Evolutionary conservation across 2,888 invertebrate genomes (phyloP), one percentile per base, ranked within the genome.

Genomic region (Parelbella ahira): DNA sequence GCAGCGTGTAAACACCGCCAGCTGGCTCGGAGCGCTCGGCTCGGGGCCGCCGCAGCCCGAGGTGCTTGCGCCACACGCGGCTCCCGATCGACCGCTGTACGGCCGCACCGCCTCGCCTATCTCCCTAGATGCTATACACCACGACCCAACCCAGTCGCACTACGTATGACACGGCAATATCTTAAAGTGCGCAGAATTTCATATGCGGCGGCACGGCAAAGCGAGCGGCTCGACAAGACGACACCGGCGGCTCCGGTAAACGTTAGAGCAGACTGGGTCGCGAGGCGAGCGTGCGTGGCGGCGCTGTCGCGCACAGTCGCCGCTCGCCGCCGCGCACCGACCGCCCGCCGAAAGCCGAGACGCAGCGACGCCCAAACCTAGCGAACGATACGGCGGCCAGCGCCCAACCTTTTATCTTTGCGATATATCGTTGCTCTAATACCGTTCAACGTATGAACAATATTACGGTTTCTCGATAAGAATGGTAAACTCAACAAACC

Each of bases 311-410:
- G 82, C 82, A 81, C 69, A 67, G 63, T 60, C 69, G 71, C 51
- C 53, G 53, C 61, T 68, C 79, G 79, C 80, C 76, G 63, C 68
- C 77, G 83, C 82, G 80, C 83, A 77, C 69, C 70, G 69, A 67
- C 76, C 68, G 72, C 80, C 72, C 76, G 76, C 77, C 76, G 70
- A 72, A 67, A 70, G 75, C 79, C 77, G 82, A 84, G 83, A 86
- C 86, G 84, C 76, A 83, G 80, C 81, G 86, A 84, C 86, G 86
- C 84, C 84, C 86, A 79, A 81, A 77, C 77, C 77, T 75, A 79
- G 68, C 73, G 63, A 73, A 70, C 58, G 64, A 67, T 62, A 69
- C 67, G 63, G 56, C 75, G 72, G 75, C 72, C 75, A 75, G 75
- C 78, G 75, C 79, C 80, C 58, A 54, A 48, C 45, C 18, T 29